These are phyloP conservation scores for Phortica okadai DNA, from an alignment of 2,888 invertebrate genomes.

Conservation along the genomic window DNA sequence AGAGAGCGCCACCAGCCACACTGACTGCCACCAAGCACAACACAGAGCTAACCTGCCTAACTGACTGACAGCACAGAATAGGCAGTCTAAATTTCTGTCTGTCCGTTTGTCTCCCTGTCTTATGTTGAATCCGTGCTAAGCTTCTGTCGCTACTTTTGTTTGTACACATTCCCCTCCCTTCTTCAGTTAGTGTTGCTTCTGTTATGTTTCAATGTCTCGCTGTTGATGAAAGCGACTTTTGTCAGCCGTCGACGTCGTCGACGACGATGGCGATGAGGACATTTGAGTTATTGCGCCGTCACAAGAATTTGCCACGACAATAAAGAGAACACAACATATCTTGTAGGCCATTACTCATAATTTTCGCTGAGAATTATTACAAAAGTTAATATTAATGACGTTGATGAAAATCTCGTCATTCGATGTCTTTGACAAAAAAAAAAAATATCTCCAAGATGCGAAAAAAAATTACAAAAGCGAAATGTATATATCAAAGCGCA, in stretches of 20 bases:
- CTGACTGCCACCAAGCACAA: too few species aligned
- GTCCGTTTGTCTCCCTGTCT: not conserved
- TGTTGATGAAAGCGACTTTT: not conserved
- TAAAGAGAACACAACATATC: conserved; percentile 53
- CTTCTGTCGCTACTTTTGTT: not conserved
- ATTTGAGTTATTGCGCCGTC: conserved; percentile 26
- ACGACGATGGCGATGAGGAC: not conserved
- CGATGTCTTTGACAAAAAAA: conserved; percentile 49
- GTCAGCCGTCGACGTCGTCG: not conserved
- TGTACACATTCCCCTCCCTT: too few species aligned
- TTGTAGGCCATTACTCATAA: conserved; percentile 68
- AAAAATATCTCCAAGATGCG: conserved; percentile 39
- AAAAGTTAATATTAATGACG: conserved; percentile 72
- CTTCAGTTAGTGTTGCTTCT: not conserved
- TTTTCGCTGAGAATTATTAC: conserved; percentile 69
- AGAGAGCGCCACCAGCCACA: too few species aligned
- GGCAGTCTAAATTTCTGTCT: not conserved
- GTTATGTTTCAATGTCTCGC: conserved; percentile 3
- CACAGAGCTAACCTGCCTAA: too few species aligned
- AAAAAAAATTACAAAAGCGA: conserved; percentile 37
- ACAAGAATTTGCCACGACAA: conserved; percentile 21
- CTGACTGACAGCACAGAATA: too few species aligned
- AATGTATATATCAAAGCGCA: conserved; percentile 42
- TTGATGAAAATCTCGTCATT: conserved; percentile 72
- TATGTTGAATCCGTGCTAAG: not conserved